phyloP scores from a whole-genome alignment of 1,140 invertebrate species.

The Magallana ariakensis region DNA sequence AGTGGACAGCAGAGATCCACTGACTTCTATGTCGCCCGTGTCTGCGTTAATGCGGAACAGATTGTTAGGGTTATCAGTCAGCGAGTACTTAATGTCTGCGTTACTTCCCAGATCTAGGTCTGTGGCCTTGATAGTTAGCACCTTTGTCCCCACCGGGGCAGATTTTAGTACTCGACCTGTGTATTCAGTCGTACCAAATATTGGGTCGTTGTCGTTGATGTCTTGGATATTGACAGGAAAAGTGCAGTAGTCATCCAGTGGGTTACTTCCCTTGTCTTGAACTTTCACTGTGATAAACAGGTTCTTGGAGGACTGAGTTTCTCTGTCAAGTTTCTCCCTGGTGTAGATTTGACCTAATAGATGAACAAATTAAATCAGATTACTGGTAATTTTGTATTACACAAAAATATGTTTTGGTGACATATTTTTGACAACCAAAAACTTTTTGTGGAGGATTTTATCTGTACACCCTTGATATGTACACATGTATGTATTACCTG shows the following conservation, averaged over 20 bases:
- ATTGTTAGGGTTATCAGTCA: slow-evolving; percentile 20
- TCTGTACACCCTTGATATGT: no score
- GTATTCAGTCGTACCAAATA: slow-evolving; percentile 1
- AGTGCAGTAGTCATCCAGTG: slow-evolving; percentile 51
- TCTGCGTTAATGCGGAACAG: slow-evolving; percentile 37
- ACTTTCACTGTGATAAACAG: slow-evolving; percentile 48
- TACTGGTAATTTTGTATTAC: no score
- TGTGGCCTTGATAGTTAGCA: slow-evolving; percentile 46
- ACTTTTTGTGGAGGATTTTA: no score
- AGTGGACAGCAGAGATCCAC: not conserved
- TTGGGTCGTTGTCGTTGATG: slow-evolving; percentile 48
- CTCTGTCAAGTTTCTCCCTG: slow-evolving; percentile 21
- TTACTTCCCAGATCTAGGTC: slow-evolving; percentile 49
- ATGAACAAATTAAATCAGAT: no score
- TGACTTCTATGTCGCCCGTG: slow-evolving; percentile 38
- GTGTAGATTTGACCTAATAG: slow-evolving; percentile 34
- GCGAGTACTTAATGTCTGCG: slow-evolving; percentile 23
- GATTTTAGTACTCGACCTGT: slow-evolving; percentile 37
- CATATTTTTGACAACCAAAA: no score
- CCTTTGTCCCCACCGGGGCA: not conserved
- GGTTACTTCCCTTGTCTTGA: slow-evolving; percentile 44
- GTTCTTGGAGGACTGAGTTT: slow-evolving; percentile 25
- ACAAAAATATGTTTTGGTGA: no score
- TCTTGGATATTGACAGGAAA: slow-evolving; percentile 43
- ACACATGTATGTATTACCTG: no score